phyloP scores from a whole-genome alignment of 1,140 invertebrate species.

The Psix sp. region DNA sequence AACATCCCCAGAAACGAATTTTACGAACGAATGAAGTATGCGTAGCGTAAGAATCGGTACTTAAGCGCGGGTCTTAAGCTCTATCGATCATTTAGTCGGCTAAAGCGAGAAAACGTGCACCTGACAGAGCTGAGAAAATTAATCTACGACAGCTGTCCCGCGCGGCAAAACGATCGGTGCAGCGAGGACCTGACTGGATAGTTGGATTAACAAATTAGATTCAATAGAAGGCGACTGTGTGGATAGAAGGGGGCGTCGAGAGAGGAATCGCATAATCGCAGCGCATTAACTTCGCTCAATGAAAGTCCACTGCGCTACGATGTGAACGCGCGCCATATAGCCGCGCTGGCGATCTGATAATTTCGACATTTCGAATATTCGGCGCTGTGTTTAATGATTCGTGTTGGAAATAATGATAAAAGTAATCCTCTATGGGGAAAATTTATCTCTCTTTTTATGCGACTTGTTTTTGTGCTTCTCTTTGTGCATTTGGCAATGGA shows the following conservation, averaged over 20 bases:
- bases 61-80: constrained; percentile 33
- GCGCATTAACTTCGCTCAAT: constrained; percentile 49
- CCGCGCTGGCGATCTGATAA: constrained; percentile 25
- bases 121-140: constrained; percentile 68
- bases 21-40: constrained; percentile 12
- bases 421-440: constrained; percentile 23
- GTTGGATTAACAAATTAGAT: constrained; percentile 60
- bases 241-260: constrained; percentile 21
- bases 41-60: constrained; percentile 38
- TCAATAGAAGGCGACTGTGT: constrained; percentile 44
- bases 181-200: constrained; percentile 42
- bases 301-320: constrained; percentile 10
- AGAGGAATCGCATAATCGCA: constrained; percentile 54
- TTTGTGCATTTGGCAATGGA: constrained; percentile 20
- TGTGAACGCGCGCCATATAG: constrained; percentile 13
- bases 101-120: constrained; percentile 56
- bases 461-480: constrained; percentile 9
- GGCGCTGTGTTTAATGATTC: constrained; percentile 44
- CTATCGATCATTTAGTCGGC: constrained; percentile 43
- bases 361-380: constrained; percentile 51
- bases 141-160: constrained; percentile 70
- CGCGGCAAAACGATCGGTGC: constrained; percentile 42
- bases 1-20: constrained; percentile 5
- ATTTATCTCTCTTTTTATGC: constrained; percentile 37
- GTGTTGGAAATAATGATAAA: constrained; percentile 42